Percentiles rank a stretch among this genome's conserved stretches.
These are phyloP conservation scores for Canis aureus DNA, from an alignment of 2,113 vertebrate genomes.

Conservation along the genomic window DNA sequence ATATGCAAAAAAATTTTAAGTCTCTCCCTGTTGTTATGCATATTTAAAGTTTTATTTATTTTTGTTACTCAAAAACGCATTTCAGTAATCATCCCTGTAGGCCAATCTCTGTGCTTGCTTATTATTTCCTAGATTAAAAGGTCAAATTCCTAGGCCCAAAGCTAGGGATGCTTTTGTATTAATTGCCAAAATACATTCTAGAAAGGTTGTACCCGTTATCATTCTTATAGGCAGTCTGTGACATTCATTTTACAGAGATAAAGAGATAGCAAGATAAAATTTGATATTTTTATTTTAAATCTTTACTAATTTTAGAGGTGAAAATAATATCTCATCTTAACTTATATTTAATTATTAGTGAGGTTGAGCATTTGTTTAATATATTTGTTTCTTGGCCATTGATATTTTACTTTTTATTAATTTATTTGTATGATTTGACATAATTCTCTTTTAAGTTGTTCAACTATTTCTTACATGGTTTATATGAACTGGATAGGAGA, in stretches of 20 bases:
- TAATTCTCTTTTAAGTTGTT: background rate
- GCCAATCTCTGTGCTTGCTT: background rate
- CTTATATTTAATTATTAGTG: background rate
- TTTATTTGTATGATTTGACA: background rate
- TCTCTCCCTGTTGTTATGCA: background rate
- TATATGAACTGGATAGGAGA: background rate
- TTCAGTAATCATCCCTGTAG: background rate
- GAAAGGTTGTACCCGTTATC: background rate
- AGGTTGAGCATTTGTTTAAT: background rate
- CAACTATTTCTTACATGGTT: background rate
- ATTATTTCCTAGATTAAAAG: slow-evolving; percentile 28
- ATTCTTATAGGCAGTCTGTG: background rate
- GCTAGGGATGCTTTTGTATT: background rate
- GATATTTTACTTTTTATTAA: background rate
- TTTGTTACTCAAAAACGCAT: background rate
- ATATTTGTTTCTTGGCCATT: background rate
- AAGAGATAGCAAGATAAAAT: background rate
- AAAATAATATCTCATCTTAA: background rate
- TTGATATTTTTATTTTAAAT: background rate
- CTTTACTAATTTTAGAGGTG: background rate
- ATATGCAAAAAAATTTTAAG: background rate
- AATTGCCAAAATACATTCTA: background rate
- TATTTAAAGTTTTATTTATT: background rate
- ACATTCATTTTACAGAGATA: background rate
- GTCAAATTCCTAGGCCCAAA: background rate